Percentiles rank a stretch among this genome's conserved stretches.
These are phyloP conservation scores for Argopecten irradians DNA, from an alignment of 1,140 invertebrate species.

Conservation along the genomic window DNA sequence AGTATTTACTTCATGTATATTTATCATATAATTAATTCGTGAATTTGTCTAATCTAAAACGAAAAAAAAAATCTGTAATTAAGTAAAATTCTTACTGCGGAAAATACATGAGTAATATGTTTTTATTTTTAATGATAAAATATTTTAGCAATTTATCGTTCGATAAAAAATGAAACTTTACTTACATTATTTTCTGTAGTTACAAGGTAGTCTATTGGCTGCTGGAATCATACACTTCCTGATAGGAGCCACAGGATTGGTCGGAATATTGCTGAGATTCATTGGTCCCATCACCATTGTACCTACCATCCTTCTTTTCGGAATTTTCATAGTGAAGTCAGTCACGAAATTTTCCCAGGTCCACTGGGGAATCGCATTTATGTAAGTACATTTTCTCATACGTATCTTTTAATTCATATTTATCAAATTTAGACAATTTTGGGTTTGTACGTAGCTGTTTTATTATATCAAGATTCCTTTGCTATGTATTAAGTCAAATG, in stretches of 20 bases:
- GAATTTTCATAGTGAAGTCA: constrained; percentile 74
- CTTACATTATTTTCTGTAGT: constrained; percentile 71
- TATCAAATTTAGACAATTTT: neutral
- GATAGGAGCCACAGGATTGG: constrained; percentile 80
- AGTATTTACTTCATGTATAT: no score
- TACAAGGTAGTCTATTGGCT: constrained; percentile 66
- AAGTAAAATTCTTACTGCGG: neutral
- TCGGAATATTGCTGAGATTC: constrained; percentile 84
- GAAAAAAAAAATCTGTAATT: no score
- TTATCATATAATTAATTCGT: no score
- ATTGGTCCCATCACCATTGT: constrained; percentile 78
- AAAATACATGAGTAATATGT: neutral
- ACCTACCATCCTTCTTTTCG: constrained; percentile 77
- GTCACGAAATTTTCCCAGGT: constrained; percentile 67
- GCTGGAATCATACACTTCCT: constrained; percentile 64
- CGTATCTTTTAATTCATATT: neutral
- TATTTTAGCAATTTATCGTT: neutral
- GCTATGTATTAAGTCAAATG: neutral
- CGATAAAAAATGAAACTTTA: neutral
- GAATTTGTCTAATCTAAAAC: no score
- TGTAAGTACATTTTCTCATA: constrained; percentile 65
- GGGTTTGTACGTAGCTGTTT: neutral
- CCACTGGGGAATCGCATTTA: constrained; percentile 76
- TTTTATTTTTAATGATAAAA: neutral
- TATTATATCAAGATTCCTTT: neutral